These are phyloP conservation scores for Odontamblyopus rebecca DNA, from an alignment of 2,797 vertebrate genomes.

Conservation along the genomic window DNA sequence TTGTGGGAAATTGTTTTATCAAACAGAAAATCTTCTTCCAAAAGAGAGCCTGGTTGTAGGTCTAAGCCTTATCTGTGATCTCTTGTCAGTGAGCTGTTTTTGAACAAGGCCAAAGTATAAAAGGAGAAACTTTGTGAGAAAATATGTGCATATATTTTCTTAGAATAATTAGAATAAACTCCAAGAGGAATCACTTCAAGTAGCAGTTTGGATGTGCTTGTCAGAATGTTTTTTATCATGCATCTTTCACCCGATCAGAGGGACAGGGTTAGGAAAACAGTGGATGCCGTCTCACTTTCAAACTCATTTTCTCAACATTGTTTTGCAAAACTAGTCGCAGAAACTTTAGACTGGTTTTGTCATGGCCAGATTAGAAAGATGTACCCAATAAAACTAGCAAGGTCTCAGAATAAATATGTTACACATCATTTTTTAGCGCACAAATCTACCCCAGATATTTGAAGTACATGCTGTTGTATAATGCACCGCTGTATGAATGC, in stretches of 20 bases:
- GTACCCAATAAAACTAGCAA: too few species aligned
- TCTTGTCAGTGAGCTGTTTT: background rate
- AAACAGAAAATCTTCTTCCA: conserved; percentile 30
- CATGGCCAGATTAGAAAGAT: too few species aligned
- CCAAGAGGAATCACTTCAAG: background rate
- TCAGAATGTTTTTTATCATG: background rate
- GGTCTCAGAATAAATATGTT: too few species aligned
- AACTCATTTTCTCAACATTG: background rate
- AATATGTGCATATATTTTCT: conserved; percentile 2
- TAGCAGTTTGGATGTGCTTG: background rate
- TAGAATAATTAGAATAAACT: background rate
- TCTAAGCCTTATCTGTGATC: conserved; percentile 5
- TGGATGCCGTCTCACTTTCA: background rate
- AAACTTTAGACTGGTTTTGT: too few species aligned
- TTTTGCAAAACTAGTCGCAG: too few species aligned
- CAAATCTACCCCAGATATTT: background rate
- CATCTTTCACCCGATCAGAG: background rate
- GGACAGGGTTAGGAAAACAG: background rate
- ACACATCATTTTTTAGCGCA: too few species aligned
- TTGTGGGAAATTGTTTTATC: conserved; percentile 61
- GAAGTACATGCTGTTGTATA: background rate
- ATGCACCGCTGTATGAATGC: background rate
- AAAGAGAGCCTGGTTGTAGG: conserved; percentile 27
- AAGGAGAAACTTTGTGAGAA: background rate
- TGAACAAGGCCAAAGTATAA: background rate